Percentiles rank a stretch among this genome's conserved stretches.
Conservation (phyloP, 2,113 vertebrate species). For the Pluvianellus socialis region DNA sequence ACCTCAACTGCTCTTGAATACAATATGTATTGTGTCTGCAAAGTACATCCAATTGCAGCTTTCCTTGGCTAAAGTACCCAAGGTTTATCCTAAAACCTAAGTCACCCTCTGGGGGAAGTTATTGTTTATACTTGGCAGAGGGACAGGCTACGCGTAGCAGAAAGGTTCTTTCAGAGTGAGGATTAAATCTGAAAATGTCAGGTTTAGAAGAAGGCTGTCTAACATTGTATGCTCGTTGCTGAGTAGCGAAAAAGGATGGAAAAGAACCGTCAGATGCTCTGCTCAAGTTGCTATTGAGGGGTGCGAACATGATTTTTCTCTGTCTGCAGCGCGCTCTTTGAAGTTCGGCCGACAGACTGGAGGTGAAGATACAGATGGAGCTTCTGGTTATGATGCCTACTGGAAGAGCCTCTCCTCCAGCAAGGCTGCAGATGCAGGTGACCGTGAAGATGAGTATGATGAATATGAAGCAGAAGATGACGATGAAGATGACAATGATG, state of each 20-base stretch:
- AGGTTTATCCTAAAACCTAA: background rate
- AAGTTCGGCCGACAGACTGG: conserved; percentile 94
- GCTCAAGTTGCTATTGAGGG: background rate
- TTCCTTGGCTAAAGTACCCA: background rate
- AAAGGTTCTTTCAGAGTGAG: background rate
- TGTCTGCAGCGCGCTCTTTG: conserved; percentile 85
- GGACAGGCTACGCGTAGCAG: background rate
- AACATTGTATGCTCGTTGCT: background rate
- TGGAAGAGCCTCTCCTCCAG: conserved; percentile 85
- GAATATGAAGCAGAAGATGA: conserved; percentile 86
- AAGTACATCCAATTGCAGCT: background rate
- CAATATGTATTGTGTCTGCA: accelerated
- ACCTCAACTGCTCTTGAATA: background rate
- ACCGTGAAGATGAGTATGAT: conserved; percentile 79
- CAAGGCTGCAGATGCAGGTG: conserved; percentile 73
- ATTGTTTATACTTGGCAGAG: background rate
- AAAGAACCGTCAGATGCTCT: background rate
- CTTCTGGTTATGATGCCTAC: conserved; percentile 88
- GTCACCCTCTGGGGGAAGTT: background rate
- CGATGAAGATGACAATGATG: conserved; percentile 83
- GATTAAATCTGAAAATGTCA: background rate
- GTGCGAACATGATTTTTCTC: background rate
- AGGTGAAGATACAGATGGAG: conserved; percentile 83
- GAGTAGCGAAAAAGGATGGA: background rate
- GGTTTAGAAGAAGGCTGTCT: background rate